phyloP scores from a whole-genome alignment of 1,140 invertebrate species.

The Semibalanus balanoides region DNA sequence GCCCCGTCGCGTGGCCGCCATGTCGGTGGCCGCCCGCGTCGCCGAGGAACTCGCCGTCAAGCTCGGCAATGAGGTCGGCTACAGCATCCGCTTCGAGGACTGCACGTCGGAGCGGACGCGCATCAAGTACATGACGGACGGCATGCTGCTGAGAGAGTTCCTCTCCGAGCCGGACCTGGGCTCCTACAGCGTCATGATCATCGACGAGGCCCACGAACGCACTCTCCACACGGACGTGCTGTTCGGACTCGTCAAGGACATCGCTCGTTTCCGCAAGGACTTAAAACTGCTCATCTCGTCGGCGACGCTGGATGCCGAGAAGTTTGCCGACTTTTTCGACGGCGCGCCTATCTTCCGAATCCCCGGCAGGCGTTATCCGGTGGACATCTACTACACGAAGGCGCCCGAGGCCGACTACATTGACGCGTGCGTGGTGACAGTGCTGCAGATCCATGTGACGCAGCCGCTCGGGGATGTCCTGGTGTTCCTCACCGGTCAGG shows the following conservation, averaged over 20 bases:
- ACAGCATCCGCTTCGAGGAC: conserved; percentile 64
- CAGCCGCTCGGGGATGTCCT: conserved; percentile 90
- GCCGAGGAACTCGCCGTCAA: conserved; percentile 55
- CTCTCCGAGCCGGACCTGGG: conserved; percentile 89
- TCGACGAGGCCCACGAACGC: conserved; percentile 97
- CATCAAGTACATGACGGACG: conserved; percentile 99
- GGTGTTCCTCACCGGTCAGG: conserved; percentile 86
- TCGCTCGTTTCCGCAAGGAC: conserved; percentile 82
- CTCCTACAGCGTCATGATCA: conserved; percentile 92
- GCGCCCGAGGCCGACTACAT: conserved; percentile 97
- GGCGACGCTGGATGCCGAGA: conserved; percentile 93
- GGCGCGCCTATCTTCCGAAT: conserved; percentile 96
- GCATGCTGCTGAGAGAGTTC: conserved; percentile 93
- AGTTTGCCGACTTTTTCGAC: conserved; percentile 97
- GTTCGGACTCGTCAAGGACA: conserved; percentile 97
- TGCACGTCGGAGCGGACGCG: conserved; percentile 55
- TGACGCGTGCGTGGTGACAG: conserved; percentile 89
- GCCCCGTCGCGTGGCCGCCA: conserved; percentile 61
- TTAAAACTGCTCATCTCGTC: conserved; percentile 94
- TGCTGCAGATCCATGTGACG: conserved; percentile 94
- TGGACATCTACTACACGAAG: conserved; percentile 98
- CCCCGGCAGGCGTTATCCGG: conserved; percentile 64
- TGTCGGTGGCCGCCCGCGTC: conserved; percentile 58
- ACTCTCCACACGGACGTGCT: conserved; percentile 97
- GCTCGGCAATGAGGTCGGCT: conserved; percentile 52